Conservation (phyloP, 2,888 invertebrate genomes). For the Hedya salicella region DNA sequence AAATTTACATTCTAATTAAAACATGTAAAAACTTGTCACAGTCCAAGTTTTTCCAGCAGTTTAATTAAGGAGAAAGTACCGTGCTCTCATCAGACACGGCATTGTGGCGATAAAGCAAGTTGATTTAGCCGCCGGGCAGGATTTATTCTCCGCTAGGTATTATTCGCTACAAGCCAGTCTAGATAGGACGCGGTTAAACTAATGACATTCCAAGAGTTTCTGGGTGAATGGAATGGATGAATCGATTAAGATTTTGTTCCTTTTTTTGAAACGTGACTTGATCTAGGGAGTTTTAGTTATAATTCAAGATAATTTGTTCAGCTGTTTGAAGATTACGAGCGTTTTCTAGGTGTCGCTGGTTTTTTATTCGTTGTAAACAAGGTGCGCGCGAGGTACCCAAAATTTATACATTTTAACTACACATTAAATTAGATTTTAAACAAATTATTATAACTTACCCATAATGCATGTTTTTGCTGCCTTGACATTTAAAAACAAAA, state of each 20-base stretch:
- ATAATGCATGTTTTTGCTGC: too few species aligned
- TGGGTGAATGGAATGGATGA: neutral
- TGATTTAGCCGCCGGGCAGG: slow-evolving; percentile 51
- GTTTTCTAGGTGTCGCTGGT: too few species aligned
- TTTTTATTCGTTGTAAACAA: too few species aligned
- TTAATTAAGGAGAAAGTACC: slow-evolving; percentile 45
- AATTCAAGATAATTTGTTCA: too few species aligned
- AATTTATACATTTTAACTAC: too few species aligned
- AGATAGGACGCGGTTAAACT: slow-evolving; percentile 49
- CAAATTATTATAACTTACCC: too few species aligned
- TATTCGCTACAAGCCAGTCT: slow-evolving; percentile 48
- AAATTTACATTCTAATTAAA: too few species aligned
- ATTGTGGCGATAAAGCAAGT: slow-evolving; percentile 48
- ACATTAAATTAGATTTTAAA: too few species aligned
- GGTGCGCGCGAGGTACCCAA: too few species aligned
- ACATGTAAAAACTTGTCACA: neutral
- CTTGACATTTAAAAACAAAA: too few species aligned
- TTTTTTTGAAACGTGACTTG: neutral
- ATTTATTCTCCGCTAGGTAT: slow-evolving; percentile 55
- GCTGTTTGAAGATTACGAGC: too few species aligned
- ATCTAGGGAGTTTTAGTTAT: neutral
- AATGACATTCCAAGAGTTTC: slow-evolving; percentile 4
- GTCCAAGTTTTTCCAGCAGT: slow-evolving; percentile 5
- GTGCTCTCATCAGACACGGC: slow-evolving; percentile 47
- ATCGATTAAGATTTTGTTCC: too few species aligned